Conservation (phyloP, 64 coral and sea anemone species). For the Platygyra sinensis region DNA sequence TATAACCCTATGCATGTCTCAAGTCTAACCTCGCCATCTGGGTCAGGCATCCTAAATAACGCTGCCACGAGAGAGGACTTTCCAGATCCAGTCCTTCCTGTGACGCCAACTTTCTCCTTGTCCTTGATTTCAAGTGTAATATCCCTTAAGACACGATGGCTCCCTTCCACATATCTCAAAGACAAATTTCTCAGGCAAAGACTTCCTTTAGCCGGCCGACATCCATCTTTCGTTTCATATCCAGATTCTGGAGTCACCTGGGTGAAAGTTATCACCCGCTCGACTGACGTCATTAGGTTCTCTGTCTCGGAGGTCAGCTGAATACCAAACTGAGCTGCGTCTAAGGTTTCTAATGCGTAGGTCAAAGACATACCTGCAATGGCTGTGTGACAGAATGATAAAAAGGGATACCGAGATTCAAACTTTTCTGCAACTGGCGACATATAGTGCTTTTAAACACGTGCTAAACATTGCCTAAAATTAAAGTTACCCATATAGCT, state of each 20-base stretch:
- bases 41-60: slow-evolving; percentile 69
- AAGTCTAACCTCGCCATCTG: slow-evolving; percentile 50
- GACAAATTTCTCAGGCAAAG: slow-evolving; percentile 46
- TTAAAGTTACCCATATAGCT: too few relatives aligned
- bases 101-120: slow-evolving; percentile 72
- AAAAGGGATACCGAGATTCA: too few relatives aligned
- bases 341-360: slow-evolving; percentile 53
- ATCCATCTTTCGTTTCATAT: slow-evolving; percentile 35
- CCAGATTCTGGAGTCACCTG: slow-evolving; percentile 61
- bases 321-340: slow-evolving; percentile 60
- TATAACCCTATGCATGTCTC: not conserved
- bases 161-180: slow-evolving; percentile 60
- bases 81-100: slow-evolving; percentile 76
- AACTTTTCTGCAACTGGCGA: too few relatives aligned
- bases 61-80: slow-evolving; percentile 71
- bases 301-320: slow-evolving; percentile 62
- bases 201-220: slow-evolving; percentile 65
- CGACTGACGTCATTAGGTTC: slow-evolving; percentile 87
- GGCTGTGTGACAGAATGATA: slow-evolving; percentile 19
- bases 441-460: too few relatives aligned
- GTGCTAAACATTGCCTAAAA: too few relatives aligned
- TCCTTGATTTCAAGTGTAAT: slow-evolving; percentile 53
- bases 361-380: slow-evolving; percentile 55
- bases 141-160: slow-evolving; percentile 53
- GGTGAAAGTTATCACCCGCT: slow-evolving; percentile 61